These are phyloP conservation scores for Nesidiocoris tenuis DNA, from an alignment of 2,888 invertebrate genomes.

Conservation along the genomic window DNA sequence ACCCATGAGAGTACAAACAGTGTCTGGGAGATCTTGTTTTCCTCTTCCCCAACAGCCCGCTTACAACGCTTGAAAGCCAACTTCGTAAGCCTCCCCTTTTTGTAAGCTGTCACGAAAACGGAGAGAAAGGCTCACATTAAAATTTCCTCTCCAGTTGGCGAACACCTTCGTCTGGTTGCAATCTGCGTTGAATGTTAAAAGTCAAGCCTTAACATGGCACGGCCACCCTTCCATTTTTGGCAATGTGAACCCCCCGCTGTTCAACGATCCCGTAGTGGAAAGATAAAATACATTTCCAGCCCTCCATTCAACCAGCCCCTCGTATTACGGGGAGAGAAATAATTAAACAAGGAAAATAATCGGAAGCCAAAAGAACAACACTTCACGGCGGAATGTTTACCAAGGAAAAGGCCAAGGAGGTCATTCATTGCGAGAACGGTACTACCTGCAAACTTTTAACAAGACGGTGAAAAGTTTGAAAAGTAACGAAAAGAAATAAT, in stretches of 20 bases:
- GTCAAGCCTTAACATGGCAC: background rate
- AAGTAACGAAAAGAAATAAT: background rate
- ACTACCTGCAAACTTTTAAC: background rate
- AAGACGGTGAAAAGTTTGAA: background rate
- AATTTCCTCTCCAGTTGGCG: background rate
- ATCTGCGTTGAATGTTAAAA: background rate
- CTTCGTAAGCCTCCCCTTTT: background rate
- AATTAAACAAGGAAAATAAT: background rate
- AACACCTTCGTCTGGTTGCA: background rate
- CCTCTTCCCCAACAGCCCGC: background rate
- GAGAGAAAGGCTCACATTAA: background rate
- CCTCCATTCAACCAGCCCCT: background rate
- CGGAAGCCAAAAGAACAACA: background rate
- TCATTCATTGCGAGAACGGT: background rate
- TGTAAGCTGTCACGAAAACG: background rate
- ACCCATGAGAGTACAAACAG: background rate
- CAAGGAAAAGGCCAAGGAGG: background rate
- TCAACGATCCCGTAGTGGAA: background rate
- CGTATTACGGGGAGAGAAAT: background rate
- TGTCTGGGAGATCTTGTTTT: background rate
- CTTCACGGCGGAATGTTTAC: background rate
- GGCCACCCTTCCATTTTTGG: background rate
- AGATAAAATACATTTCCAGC: background rate
- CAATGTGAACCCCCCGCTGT: background rate
- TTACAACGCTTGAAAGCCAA: background rate